Base-by-base conservation (phyloP, 2,113 vertebrate species). In the Leptobrachium ailaonicum region DNA sequence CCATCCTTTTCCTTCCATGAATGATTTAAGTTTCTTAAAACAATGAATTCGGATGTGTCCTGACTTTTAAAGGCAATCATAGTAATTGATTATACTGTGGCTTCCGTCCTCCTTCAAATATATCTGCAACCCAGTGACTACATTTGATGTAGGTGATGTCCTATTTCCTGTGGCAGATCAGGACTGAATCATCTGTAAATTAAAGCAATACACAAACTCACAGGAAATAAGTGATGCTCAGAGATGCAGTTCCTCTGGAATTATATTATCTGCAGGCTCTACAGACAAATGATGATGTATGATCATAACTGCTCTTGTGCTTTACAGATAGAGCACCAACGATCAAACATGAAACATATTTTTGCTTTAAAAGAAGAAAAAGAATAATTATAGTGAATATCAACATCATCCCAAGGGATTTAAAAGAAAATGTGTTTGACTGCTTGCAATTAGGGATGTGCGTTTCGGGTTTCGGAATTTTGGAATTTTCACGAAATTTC, bases 61-160 rank as follows among this genome's bases (percentile, higher is more conserved):
- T 92, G 92, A 93, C 92, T 75, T 94, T 93, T 94, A 93, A 93
- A 94, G 93, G 91, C 93, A 91, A 93, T 93, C 91, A 89, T 86
- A 88, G 90, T 92, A 93, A 94, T 89, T 85, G 85, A 94, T 92
- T 90, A 89, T 86, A 73, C 86, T 88, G 87, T 86, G 84, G 89
- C 79, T 66, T 89, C 91, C 91, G 87, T 89, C 89, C 88, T 90
- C 87, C 88, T 83, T 82, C 73, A 92, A 90, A 93, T 93, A 90
- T 89, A 93, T 94, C 93, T 93, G 89, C 82, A 82, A 90, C 89
- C 89, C 89, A 90, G 91, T 92, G 92, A 92, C 92, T 93, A 93
- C 93, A 93, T 92, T 89, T 87, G 92, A 92, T 83, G 77, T 86
- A 82, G 89, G 90, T 93, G 91, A 93, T 92, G 90, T 84, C 32